Base-by-base conservation (phyloP, 2,797 vertebrate genomes). In the Okamejei kenojei region DNA sequence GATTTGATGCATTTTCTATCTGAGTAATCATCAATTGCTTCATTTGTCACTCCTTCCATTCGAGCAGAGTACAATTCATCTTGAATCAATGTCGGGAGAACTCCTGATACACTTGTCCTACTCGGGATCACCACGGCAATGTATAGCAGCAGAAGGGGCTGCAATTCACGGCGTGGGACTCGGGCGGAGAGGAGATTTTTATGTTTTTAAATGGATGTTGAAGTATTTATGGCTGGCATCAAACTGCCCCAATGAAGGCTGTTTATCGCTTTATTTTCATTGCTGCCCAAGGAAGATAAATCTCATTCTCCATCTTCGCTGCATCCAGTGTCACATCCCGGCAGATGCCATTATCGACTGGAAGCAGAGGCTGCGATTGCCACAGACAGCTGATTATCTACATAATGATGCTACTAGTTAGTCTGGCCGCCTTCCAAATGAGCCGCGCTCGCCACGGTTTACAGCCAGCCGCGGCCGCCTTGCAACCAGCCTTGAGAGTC, bases 401-500 rank as follows among this genome's bases (percentile, higher is more conserved):
- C 71, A 0, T 93, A 93, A 94, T 93, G 94, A 94, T 94, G 94
- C 32, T 93, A 95, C 93, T 93, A 94, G 1, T 94, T 93, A 94
- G 94, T 95, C 94, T 94, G 93, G 93, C 93, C 77, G 93, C 94
- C 94, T 95, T 96, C 93, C 93, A 94, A 94, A 94, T 93, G 94
- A 95, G 94, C 93, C 58, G 93, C 82, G 9, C 94, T 95, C 93
- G 93, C 94, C 93, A 94, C 82, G 0, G 94, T 94, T 94, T 58
- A 94, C 94, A 54, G 90, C 95, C 94, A 95, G 95, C 95, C 93
- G 95, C 94, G 95, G 95, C 95, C 93, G 95, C 95, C 95, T 95
- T 95, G 95, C 96, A 96, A 95, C 94, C 95, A 95, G 94, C 94
- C 95, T 95, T 95, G 95, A 96, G 95, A 96, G 96, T 95, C 96